Percentiles rank a stretch among this genome's conserved stretches.
Conservation (phyloP, 2,888 invertebrate species). For the Melinaea marsaeus region DNA sequence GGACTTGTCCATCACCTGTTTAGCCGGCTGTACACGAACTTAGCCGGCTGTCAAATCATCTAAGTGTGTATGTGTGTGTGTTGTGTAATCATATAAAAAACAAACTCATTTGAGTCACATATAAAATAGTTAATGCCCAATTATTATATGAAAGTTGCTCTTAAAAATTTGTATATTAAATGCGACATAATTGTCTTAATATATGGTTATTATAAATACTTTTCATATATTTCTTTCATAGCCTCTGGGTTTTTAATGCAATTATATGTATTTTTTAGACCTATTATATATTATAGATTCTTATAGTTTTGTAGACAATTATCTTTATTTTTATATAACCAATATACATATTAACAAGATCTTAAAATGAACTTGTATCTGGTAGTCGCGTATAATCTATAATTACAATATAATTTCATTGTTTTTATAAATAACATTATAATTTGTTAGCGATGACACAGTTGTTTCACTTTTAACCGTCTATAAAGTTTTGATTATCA, state of each 20-base stretch:
- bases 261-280: no score
- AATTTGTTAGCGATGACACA: conserved; percentile 29
- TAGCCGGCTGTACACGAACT: conserved; percentile 46
- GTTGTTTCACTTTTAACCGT: conserved; percentile 29
- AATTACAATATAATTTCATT: conserved; percentile 24
- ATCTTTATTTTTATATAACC: not conserved
- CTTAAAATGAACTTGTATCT: conserved; percentile 6
- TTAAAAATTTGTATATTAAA: no score
- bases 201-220: no score
- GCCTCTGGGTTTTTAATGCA: no score
- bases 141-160: no score
- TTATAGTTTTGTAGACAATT: not conserved
- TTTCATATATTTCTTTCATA: no score
- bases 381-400: conserved; percentile 26
- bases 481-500: conserved; percentile 37
- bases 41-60: conserved; percentile 31
- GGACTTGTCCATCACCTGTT: conserved; percentile 49
- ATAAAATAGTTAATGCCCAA: no score
- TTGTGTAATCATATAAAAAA: no score
- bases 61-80: not conserved
- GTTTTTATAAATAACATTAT: conserved; percentile 26
- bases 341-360: not conserved
- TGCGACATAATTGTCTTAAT: no score
- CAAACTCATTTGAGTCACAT: no score
- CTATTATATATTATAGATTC: no score